Conservation (phyloP, 2,888 invertebrate genomes). For the Gerris lacustris region DNA sequence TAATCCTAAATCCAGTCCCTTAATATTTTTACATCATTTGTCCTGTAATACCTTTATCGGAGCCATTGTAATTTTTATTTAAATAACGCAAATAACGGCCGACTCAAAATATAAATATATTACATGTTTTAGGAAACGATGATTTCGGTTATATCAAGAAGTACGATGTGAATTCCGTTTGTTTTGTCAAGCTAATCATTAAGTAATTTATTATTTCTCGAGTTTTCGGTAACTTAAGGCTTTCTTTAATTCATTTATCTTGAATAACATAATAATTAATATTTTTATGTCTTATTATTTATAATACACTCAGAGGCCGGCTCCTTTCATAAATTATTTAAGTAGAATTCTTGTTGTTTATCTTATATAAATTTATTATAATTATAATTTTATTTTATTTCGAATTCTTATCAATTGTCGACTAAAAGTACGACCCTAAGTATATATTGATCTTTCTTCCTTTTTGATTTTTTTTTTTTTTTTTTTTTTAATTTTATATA, state of each 20-base stretch:
- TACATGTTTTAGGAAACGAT: too few species aligned
- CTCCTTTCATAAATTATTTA: background rate
- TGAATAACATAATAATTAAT: background rate
- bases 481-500: background rate
- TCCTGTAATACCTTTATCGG: too few species aligned
- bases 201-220: too few species aligned
- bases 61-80: too few species aligned
- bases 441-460: background rate
- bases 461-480: background rate
- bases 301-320: slow-evolving; percentile 5
- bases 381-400: background rate
- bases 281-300: background rate
- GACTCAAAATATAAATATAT: too few species aligned
- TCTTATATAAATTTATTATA: too few species aligned
- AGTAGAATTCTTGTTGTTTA: background rate
- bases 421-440: background rate
- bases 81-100: too few species aligned
- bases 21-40: too few species aligned
- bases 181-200: too few species aligned
- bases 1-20: too few species aligned
- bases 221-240: background rate
- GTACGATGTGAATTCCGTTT: too few species aligned
- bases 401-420: background rate
- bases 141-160: too few species aligned
- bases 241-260: background rate